Percentiles rank a stretch among this genome's conserved stretches.
Conservation (phyloP, 1,140 invertebrate species). For the Tetramorium simillimum region DNA sequence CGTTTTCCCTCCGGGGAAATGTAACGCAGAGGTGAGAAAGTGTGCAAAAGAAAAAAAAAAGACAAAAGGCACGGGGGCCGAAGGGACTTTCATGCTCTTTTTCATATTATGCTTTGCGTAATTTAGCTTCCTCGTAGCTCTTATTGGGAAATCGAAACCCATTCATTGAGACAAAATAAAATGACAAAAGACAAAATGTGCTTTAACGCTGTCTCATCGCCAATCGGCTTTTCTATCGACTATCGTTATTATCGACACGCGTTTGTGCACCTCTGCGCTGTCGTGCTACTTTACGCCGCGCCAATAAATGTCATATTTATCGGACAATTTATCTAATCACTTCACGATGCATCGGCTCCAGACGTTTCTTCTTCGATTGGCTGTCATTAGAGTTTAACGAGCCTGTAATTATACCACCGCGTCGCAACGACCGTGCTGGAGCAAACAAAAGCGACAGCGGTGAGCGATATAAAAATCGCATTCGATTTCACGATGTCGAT, state of each 20-base stretch:
- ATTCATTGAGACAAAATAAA: conserved; percentile 2
- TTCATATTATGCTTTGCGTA: background rate
- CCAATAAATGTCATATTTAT: conserved; percentile 60
- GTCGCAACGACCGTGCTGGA: background rate
- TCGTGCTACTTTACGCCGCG: conserved; percentile 6
- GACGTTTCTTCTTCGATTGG: conserved; percentile 35
- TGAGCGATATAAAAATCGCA: conserved; percentile 36
- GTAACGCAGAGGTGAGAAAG: background rate
- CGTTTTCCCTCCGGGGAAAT: background rate
- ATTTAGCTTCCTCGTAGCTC: background rate
- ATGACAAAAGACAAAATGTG: conserved; percentile 1
- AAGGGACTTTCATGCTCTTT: background rate
- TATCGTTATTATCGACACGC: conserved; percentile 55
- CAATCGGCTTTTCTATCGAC: conserved; percentile 34
- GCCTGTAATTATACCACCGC: conserved; percentile 31
- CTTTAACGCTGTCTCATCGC: conserved; percentile 12
- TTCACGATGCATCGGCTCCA: conserved; percentile 12
- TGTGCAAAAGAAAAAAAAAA: background rate
- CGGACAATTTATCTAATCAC: conserved; percentile 60
- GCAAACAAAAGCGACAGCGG: conserved; percentile 38
- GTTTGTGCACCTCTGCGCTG: conserved; percentile 18
- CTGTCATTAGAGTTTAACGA: conserved; percentile 48
- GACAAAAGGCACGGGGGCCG: background rate
- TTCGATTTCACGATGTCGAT: conserved; percentile 45
- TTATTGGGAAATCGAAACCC: conserved; percentile 1